These are phyloP conservation scores for Sthenelais limicola DNA, from an alignment of 2,888 invertebrate species.

Conservation along the genomic window DNA sequence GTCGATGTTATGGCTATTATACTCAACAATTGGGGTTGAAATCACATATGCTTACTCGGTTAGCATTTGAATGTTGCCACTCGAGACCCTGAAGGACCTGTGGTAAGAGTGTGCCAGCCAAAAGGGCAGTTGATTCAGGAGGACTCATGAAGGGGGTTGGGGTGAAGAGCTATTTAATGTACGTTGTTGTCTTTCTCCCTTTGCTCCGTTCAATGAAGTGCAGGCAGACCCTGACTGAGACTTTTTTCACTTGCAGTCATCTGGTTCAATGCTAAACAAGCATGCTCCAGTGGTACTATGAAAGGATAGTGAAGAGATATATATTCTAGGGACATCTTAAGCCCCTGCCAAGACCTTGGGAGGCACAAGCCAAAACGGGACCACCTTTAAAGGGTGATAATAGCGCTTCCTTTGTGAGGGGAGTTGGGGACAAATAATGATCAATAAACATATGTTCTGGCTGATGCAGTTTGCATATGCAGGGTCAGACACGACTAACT, in stretches of 20 bases:
- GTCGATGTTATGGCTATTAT: constrained; percentile 25
- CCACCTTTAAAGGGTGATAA: too few species aligned
- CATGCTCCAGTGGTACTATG: not conserved
- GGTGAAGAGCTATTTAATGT: not conserved
- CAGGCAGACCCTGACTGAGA: not conserved
- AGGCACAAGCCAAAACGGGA: too few species aligned
- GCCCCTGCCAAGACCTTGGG: not conserved
- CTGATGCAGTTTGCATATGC: not conserved
- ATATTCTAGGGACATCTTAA: not conserved
- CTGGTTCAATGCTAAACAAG: not conserved
- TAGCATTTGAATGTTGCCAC: not conserved
- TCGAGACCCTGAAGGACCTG: not conserved
- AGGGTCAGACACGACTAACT: not conserved
- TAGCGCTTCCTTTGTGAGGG: too few species aligned
- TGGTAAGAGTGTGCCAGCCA: not conserved
- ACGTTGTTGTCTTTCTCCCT: not conserved
- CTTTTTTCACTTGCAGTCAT: not conserved
- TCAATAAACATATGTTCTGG: constrained; percentile 8
- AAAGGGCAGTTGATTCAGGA: too few species aligned
- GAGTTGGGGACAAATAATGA: constrained; percentile 9
- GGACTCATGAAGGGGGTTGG: too few species aligned
- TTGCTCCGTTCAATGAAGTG: not conserved
- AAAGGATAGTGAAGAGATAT: not conserved
- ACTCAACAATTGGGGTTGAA: constrained; percentile 2
- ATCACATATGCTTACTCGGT: constrained; percentile 35